A percentile compares a stretch with the other conserved stretches of the same genome.
These are phyloP conservation scores for Chrysolina haemoptera DNA, from an alignment of 2,888 invertebrate species.

Conservation along the genomic window DNA sequence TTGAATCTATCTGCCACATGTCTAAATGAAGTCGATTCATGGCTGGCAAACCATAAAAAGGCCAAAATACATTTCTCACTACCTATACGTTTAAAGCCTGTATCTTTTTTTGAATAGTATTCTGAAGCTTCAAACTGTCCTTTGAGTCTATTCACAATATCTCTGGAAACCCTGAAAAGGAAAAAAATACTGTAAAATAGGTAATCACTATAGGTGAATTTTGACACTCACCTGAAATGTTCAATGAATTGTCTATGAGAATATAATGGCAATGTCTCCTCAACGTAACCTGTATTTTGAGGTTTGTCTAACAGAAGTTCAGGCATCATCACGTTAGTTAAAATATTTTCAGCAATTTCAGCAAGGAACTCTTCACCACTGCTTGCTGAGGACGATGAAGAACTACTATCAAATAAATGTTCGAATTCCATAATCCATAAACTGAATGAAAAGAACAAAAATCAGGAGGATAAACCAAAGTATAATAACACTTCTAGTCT, in stretches of 20 bases:
- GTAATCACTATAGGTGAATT: background rate
- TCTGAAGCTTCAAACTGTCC: too few relatives aligned
- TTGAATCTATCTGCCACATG: constrained; percentile 35
- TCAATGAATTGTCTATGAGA: constrained; percentile 22
- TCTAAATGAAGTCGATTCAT: constrained; percentile 29
- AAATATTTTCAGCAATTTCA: background rate
- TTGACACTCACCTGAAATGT: constrained; percentile 31
- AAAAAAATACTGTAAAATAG: too few relatives aligned
- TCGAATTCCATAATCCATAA: background rate
- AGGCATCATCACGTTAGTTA: constrained; percentile 5
- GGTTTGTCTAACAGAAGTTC: constrained; percentile 22
- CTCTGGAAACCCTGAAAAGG: too few relatives aligned
- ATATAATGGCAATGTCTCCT: constrained; percentile 30
- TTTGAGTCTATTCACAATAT: too few relatives aligned
- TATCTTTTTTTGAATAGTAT: constrained; percentile 31
- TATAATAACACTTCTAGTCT: too few relatives aligned
- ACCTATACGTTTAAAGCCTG: constrained; percentile 27
- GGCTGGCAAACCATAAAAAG: constrained; percentile 35
- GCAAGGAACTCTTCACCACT: constrained; percentile 7
- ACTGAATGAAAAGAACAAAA: too few relatives aligned
- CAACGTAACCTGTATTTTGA: constrained; percentile 28
- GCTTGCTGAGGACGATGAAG: constrained; percentile 8
- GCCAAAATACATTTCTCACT: constrained; percentile 33
- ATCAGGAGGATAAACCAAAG: too few relatives aligned
- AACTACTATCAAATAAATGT: constrained; percentile 1